phyloP scores from a whole-genome alignment of 2,113 vertebrate genomes.

The Mus spicilegus region DNA sequence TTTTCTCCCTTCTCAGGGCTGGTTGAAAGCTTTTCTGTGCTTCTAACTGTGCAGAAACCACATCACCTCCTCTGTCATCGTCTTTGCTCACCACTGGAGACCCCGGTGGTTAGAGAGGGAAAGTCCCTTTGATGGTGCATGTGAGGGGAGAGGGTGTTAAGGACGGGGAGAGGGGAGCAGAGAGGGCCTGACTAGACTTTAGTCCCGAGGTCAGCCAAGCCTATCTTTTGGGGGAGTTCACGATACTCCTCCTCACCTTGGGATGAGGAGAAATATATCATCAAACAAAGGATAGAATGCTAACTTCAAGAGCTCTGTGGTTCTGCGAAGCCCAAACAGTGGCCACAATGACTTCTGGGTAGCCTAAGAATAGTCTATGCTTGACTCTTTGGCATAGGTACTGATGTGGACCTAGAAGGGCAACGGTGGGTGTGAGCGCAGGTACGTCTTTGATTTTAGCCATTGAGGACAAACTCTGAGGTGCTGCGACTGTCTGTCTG shows the following conservation, averaged over 20 bases:
- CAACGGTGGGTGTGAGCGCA: not conserved
- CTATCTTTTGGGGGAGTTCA: not conserved
- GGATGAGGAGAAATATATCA: not conserved
- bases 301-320: constrained; percentile 1
- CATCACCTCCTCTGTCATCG: constrained; percentile 76
- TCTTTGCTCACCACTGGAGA: constrained; percentile 81
- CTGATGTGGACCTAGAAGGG: not conserved
- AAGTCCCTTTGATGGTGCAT: constrained; percentile 76
- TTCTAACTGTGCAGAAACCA: constrained; percentile 81
- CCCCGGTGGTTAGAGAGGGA: constrained; percentile 84
- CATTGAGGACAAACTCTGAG: not conserved
- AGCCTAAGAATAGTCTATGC: not conserved
- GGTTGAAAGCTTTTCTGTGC: constrained; percentile 80
- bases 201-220: not conserved
- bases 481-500: not conserved
- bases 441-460: not conserved
- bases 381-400: not conserved
- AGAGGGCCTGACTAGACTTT: not conserved
- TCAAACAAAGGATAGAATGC: not conserved
- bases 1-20: constrained; percentile 78
- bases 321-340: constrained; percentile 20
- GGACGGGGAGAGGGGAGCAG: constrained; percentile 41
- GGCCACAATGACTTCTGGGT: not conserved
- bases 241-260: not conserved
- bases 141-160: constrained; percentile 68